phyloP scores from a whole-genome alignment of 2,797 vertebrate species.

The Pseudopleuronectes americanus region DNA sequence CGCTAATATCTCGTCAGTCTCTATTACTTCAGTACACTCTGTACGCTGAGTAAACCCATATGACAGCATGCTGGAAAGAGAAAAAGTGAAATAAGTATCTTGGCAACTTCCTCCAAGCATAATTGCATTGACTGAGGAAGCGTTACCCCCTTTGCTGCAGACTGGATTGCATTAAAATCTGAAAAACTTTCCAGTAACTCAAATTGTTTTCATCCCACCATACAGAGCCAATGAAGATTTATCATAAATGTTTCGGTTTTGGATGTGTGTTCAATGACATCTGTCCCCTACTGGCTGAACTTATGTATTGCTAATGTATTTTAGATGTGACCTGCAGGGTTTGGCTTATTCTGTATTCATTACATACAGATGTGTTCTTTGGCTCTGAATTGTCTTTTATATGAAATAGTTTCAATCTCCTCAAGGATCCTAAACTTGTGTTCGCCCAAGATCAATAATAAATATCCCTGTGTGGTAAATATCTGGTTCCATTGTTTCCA shows the following conservation, averaged over 20 bases:
- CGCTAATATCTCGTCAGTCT: background rate
- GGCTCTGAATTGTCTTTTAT: slow-evolving; percentile 20
- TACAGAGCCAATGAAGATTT: slow-evolving; percentile 2
- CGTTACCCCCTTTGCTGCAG: slow-evolving; percentile 4
- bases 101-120: slow-evolving; percentile 22
- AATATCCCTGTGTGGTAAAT: slow-evolving; percentile 13
- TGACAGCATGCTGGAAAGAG: slow-evolving; percentile 32
- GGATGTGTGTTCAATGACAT: background rate
- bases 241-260: background rate
- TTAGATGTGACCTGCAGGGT: background rate
- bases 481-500: slow-evolving; percentile 26
- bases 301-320: slow-evolving; percentile 4
- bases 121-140: slow-evolving; percentile 28
- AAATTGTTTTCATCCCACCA: background rate
- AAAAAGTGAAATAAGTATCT: slow-evolving; percentile 22
- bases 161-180: slow-evolving; percentile 15
- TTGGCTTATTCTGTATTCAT: slow-evolving; percentile 8
- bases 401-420: slow-evolving; percentile 27
- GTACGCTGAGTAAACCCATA: slow-evolving; percentile 5
- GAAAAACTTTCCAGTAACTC: slow-evolving; percentile 18
- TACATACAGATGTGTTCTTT: slow-evolving; percentile 39
- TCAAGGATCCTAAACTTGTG: slow-evolving; percentile 11
- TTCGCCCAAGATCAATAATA: background rate
- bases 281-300: slow-evolving; percentile 10
- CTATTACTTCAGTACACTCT: slow-evolving; percentile 10